phyloP scores from a whole-genome alignment of 2,888 invertebrate genomes.

The Cabera pusaria region DNA sequence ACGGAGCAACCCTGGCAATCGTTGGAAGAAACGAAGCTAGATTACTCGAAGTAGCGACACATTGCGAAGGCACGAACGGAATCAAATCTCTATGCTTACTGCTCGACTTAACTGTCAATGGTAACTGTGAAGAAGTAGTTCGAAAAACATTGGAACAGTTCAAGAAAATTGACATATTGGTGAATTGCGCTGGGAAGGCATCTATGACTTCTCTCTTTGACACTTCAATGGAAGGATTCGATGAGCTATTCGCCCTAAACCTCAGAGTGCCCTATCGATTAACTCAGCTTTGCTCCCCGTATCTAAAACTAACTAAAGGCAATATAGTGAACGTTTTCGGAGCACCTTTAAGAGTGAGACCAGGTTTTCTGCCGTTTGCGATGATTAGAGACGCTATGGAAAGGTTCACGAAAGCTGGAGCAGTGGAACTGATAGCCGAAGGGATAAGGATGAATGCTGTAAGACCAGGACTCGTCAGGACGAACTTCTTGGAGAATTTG shows the following conservation, averaged over 20 bases:
- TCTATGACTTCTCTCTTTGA: constrained; percentile 54
- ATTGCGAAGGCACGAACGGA: constrained; percentile 45
- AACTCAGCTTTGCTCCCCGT: constrained; percentile 52
- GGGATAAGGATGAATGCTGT: constrained; percentile 64
- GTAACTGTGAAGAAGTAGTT: constrained; percentile 53
- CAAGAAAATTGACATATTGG: constrained; percentile 50
- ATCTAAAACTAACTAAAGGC: constrained; percentile 54
- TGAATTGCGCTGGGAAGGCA: constrained; percentile 59
- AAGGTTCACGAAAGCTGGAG: constrained; percentile 54
- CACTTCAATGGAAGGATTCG: constrained; percentile 50
- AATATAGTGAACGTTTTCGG: constrained; percentile 58
- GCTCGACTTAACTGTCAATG: constrained; percentile 47
- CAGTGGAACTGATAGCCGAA: constrained; percentile 53
- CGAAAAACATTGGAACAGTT: constrained; percentile 50
- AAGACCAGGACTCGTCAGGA: constrained; percentile 56
- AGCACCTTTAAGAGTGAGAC: constrained; percentile 46
- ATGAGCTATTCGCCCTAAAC: constrained; percentile 55
- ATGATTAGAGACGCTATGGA: constrained; percentile 58
- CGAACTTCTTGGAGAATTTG: constrained; percentile 54
- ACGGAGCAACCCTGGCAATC: constrained; percentile 50
- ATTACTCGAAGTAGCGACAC: constrained; percentile 44
- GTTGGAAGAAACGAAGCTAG: constrained; percentile 56
- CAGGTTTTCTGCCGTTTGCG: constrained; percentile 51
- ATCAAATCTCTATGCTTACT: constrained; percentile 48
- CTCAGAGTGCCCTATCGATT: constrained; percentile 57